Percentiles rank a stretch among this genome's conserved stretches.
Conservation (phyloP, 2,113 vertebrate genomes). For the Pandion haliaetus region DNA sequence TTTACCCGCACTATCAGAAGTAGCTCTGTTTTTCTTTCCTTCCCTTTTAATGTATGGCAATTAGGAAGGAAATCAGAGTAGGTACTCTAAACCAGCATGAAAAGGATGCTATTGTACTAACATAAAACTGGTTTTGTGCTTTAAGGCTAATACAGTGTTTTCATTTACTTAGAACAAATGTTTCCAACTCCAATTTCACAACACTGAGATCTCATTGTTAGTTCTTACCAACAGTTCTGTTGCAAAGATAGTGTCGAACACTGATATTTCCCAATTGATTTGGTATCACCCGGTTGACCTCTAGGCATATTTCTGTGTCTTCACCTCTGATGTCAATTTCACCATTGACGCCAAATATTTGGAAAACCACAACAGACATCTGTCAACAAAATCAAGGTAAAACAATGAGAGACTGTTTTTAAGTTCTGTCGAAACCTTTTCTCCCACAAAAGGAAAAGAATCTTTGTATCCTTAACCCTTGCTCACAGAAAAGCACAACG, state of each 20-base stretch:
- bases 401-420: background rate
- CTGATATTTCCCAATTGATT: slow-evolving; percentile 91
- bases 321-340: slow-evolving; percentile 89
- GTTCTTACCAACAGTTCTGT: slow-evolving; percentile 88
- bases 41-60: background rate
- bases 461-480: background rate
- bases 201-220: background rate
- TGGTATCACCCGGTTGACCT: slow-evolving; percentile 86
- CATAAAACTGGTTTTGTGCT: background rate
- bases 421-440: background rate
- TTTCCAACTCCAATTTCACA: background rate
- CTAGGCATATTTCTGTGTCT: slow-evolving; percentile 86
- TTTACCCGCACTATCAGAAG: background rate
- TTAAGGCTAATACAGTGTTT: background rate
- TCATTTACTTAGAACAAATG: background rate
- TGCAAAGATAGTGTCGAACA: slow-evolving; percentile 91
- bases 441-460: background rate
- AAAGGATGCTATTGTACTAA: background rate
- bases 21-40: background rate
- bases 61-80: background rate
- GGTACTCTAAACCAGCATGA: background rate
- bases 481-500: background rate
- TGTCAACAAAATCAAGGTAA: slow-evolving; percentile 63
- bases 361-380: slow-evolving; percentile 95
- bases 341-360: slow-evolving; percentile 87